Percentiles rank a stretch among this genome's conserved stretches.
Evolutionary conservation across 2,888 invertebrate genomes (phyloP).

Genomic region (Zaprionus obscuricornis): DNA sequence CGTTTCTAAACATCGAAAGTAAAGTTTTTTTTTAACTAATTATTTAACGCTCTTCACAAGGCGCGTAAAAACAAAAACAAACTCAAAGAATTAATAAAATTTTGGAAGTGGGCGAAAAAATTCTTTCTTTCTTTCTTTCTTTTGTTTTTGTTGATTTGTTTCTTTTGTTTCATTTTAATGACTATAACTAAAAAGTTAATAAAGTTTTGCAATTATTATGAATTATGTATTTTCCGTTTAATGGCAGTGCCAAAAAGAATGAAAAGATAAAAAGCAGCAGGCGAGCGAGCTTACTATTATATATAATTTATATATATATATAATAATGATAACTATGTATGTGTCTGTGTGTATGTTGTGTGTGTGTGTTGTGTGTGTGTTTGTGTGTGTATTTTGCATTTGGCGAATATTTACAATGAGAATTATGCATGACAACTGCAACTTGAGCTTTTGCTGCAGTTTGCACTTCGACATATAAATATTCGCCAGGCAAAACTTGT

Average conservation of each 20-base stretch:
- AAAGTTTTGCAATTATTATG: not conserved
- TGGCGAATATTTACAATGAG: no score
- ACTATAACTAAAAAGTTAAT: conserved; percentile 29
- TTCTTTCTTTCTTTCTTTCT: no score
- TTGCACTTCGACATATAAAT: no score
- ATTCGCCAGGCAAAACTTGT: no score
- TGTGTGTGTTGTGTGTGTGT: not conserved
- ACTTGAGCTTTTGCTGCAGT: no score
- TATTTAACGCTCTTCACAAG: conserved; percentile 48
- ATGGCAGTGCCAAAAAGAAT: conserved; percentile 51
- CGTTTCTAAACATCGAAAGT: conserved; percentile 14
- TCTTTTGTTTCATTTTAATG: not conserved
- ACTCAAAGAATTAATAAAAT: not conserved
- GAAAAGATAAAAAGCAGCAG: conserved; percentile 28
- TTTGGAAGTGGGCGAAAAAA: no score
- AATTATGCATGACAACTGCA: not conserved
- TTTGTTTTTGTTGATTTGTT: no score
- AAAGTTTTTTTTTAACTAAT: conserved; percentile 19
- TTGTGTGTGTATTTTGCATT: no score
- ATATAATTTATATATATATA: conserved; percentile 5
- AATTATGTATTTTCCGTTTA: not conserved
- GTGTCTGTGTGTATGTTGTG: not conserved
- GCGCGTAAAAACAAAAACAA: conserved; percentile 28
- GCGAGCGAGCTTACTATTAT: conserved; percentile 11
- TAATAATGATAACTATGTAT: not conserved